Base-by-base conservation (phyloP, 2,113 vertebrate species). In the Pleuronectes platessa region DNA sequence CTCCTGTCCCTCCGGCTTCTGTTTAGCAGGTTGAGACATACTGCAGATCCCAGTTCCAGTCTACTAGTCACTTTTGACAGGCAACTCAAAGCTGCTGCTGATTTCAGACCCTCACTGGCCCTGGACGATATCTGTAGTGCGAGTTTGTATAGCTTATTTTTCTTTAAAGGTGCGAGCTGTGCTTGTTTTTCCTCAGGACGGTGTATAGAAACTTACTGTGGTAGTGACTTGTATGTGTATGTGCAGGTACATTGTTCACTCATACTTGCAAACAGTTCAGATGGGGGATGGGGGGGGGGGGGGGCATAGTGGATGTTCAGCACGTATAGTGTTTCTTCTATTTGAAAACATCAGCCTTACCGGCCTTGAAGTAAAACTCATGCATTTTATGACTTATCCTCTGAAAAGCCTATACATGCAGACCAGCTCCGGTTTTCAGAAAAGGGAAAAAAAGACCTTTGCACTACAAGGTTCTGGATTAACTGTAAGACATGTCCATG, bases 321-420 rank as follows among this genome's bases (percentile, higher is more conserved):
- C 15, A 51, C 17, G 4, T 17, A 31, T 1, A 31, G 12, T 47
- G 61, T 49, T 65, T 79, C 55, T 71, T 67, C 13, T 42, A 13
- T 23, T 55, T 54, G 59, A 68, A 56, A 59, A 21, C 27, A 63
- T 62, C 18, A 40, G 27, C 61, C 53, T 60, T 12, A 56, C 11
- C 61, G 35, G 21, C 4, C 66, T 64, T 69, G 37, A 67, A 37
- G 55, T 62, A 3, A 1, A 42, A 40, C 21, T 53, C 45, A 59
- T 24, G 20, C 6, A 45, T 54, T 47, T 15, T 21, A 1, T 58
- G 15, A 55, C 5, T 23, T 5, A 3, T 42, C 15, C 35, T 56
- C 18, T 81, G 60, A 77, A 61, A 63, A 60, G 58, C 26, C 58
- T 47, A 12, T 66, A 74, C 47, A 78, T 53, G 40, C 31, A 59